Base-by-base conservation (phyloP, 1,140 invertebrate species). In the Octopus bimaculoides region DNA sequence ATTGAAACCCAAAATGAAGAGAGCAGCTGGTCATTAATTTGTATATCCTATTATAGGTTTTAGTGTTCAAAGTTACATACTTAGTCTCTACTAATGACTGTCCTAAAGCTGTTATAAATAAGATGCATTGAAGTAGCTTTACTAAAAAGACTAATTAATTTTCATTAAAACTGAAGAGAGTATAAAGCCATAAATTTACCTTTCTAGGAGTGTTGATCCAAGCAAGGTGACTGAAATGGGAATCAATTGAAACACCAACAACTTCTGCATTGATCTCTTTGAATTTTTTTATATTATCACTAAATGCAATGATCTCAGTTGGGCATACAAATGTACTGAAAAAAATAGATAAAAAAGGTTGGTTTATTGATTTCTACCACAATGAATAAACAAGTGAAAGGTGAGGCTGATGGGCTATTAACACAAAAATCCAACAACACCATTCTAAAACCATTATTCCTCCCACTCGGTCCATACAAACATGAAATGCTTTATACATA, bases 261-360 rank as follows among this genome's bases (percentile, higher is more conserved):
- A 98, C 90, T 92, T 97, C 95, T 2, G 95, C 92, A 86, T 97
- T 96, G 4, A 97, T 92, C 87, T 93, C 93, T 54, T 91, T 92
- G 85, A 98, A 98, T 87, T 97, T 96, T 75, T 95, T 92, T 53
- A 96, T 91, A 83, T 95, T 92, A 89, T 98, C 96, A 81, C 96
- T 97, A 89, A 98, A 98, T n/a, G 96, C 96, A 80, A 97, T 92
- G 81, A 98, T 97, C 92, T 98, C 96, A 55, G 97, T 98, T n/a
- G 96, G 96, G 86, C 96, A 98, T 1, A 98, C 96, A 92, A 98
- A 98, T 4, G 96, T 98, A 87, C 96, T 97, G 90, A 71, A 87
- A 87, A 41, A 1, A 41, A 41, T 41, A 41, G 26, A 41, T 41
- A 41, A 41, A 41, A 41, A 41, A 41, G 26, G 26, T 3, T 41